A percentile compares a stretch with the other conserved stretches of the same genome.
These are phyloP conservation scores for Grantiella picta DNA, from an alignment of 2,113 vertebrate species.

Conservation along the genomic window DNA sequence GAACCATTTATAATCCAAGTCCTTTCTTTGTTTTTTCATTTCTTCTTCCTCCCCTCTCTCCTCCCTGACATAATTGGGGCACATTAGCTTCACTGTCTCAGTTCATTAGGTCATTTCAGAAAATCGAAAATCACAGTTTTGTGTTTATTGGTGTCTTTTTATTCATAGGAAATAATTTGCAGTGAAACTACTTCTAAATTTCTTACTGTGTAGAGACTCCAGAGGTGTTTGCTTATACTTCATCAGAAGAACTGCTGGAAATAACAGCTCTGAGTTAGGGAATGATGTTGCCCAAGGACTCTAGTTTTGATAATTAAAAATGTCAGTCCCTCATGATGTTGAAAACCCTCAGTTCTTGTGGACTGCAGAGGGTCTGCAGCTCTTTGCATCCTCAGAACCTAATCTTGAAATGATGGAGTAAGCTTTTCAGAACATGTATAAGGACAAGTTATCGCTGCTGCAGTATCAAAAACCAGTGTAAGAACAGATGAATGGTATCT, in stretches of 20 bases:
- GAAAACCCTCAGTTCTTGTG: neutral
- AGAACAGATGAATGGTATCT: neutral
- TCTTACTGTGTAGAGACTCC: neutral
- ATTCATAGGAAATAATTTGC: neutral
- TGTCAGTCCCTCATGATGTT: neutral
- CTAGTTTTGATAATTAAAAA: neutral
- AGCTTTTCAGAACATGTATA: neutral
- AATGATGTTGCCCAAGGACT: neutral
- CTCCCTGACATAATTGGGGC: neutral
- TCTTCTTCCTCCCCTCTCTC: neutral
- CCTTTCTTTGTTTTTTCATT: neutral
- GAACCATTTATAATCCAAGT: neutral
- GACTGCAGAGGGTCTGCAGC: neutral
- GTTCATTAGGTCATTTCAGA: constrained; percentile 42
- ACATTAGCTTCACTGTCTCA: constrained; percentile 23
- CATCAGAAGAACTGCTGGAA: constrained; percentile 22
- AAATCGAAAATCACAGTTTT: neutral
- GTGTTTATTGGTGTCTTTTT: constrained; percentile 7
- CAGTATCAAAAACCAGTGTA: neutral
- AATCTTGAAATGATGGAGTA: neutral
- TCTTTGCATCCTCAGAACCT: neutral
- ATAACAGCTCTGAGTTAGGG: neutral
- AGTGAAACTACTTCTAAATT: constrained; percentile 10
- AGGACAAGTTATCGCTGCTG: neutral
- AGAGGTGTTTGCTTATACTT: constrained; percentile 3